A percentile compares a stretch with the other conserved stretches of the same genome.
These are phyloP conservation scores for Halisarca cf. caerulea DNA, from an alignment of 37 sponge, comb jelly and placozoan genomes.

Conservation along the genomic window DNA sequence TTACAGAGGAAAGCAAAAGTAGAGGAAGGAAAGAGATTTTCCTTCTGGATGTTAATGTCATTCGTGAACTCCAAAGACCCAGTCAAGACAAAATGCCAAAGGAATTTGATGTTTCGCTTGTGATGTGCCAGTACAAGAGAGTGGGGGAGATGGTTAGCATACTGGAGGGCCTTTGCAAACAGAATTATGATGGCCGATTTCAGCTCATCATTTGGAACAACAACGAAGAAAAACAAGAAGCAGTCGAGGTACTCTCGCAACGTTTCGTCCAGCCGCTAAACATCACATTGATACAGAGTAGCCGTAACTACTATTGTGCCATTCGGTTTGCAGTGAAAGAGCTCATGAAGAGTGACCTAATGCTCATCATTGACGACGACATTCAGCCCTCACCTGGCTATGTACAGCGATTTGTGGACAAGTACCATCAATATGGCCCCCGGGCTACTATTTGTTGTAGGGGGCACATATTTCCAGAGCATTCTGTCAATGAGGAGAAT, in stretches of 20 bases:
- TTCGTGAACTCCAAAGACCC: no score
- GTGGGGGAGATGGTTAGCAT: constrained; percentile 35
- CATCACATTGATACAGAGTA: constrained; percentile 54
- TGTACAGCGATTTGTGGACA: constrained; percentile 43
- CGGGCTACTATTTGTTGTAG: constrained; percentile 46
- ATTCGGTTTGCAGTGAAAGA: constrained; percentile 46
- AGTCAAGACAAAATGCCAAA: no score
- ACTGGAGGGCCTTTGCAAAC: constrained; percentile 34
- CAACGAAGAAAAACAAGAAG: constrained; percentile 42
- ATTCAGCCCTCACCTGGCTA: constrained; percentile 38
- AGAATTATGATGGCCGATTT: constrained; percentile 38
- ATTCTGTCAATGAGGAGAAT: constrained; percentile 37
- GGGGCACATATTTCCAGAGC: constrained; percentile 55
- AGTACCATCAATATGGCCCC: constrained; percentile 61
- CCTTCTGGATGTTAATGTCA: neutral
- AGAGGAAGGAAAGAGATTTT: neutral
- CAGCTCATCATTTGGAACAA: constrained; percentile 73
- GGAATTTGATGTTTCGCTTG: constrained; percentile 24
- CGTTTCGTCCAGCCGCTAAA: constrained; percentile 40
- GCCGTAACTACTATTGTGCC: constrained; percentile 63
- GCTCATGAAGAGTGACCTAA: constrained; percentile 56
- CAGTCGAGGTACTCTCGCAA: constrained; percentile 21
- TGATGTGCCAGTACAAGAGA: constrained; percentile 56
- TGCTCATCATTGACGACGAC: constrained; percentile 67
- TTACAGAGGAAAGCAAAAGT: neutral